Evolutionary conservation across 2,888 invertebrate species (phyloP).

Genomic region (Cantharis rufa): DNA sequence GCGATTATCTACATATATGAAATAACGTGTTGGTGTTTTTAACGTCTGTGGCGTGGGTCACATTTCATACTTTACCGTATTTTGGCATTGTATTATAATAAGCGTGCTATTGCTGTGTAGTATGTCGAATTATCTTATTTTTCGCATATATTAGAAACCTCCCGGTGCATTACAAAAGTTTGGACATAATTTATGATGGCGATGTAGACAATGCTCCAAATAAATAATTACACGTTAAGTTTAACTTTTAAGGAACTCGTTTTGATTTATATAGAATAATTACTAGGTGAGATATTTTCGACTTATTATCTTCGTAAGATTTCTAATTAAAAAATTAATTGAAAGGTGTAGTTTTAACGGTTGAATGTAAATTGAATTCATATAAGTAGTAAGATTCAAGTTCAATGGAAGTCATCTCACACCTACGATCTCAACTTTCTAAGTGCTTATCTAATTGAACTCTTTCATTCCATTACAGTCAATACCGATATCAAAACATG

Average conservation of each 20-base stretch:
- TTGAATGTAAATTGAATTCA: neutral
- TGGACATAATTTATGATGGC: neutral
- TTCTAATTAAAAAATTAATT: neutral
- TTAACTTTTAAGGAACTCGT: constrained; percentile 1
- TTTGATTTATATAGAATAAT: constrained; percentile 4
- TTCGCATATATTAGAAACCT: constrained; percentile 13
- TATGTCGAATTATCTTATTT: constrained; percentile 16
- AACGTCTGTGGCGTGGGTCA: constrained; percentile 27
- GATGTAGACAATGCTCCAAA: constrained; percentile 6
- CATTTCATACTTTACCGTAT: constrained; percentile 28
- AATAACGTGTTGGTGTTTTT: constrained; percentile 24
- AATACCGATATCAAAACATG: neutral
- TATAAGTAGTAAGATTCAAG: neutral
- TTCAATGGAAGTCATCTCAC: neutral
- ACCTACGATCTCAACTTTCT: neutral
- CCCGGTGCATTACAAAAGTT: constrained; percentile 3
- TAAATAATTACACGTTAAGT: constrained; percentile 4
- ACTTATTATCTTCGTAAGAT: neutral
- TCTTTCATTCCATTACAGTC: neutral
- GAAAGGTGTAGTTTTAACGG: neutral
- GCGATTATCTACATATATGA: constrained; percentile 20
- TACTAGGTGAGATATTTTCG: neutral
- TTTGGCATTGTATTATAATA: constrained; percentile 35
- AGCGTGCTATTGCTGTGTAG: constrained; percentile 24
- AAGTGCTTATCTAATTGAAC: neutral